Evolutionary conservation across 2,888 invertebrate species (phyloP).

Genomic region (Caenorhabditis sinica): DNA sequence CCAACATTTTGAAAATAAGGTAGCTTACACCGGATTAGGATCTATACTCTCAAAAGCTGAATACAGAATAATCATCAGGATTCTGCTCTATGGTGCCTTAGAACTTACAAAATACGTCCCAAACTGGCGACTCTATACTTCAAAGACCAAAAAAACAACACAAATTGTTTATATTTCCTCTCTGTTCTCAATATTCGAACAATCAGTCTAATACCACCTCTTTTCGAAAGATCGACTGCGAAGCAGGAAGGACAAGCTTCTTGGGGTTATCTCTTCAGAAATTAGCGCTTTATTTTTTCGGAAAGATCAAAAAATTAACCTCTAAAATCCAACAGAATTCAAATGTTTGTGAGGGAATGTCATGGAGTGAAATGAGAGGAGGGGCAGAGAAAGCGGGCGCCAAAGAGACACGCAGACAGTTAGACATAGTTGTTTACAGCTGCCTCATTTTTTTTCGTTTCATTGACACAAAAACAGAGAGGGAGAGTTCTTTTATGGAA

Average conservation of each 20-base stretch:
- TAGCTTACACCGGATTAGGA: no score
- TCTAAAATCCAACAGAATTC: constrained; percentile 26
- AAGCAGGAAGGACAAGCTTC: neutral
- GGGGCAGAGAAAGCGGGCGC: constrained; percentile 32
- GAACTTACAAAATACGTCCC: neutral
- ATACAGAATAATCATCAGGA: neutral
- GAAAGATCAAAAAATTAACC: neutral
- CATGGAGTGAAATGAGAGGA: constrained; percentile 38
- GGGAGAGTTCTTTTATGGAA: neutral
- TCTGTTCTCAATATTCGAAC: neutral
- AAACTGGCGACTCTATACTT: constrained; percentile 13
- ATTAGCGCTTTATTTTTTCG: neutral
- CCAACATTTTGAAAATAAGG: no score
- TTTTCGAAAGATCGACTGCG: no score
- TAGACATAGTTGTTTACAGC: constrained; percentile 61
- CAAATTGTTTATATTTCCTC: constrained; percentile 21
- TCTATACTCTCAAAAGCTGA: neutral
- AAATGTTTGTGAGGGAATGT: constrained; percentile 54
- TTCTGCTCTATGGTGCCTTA: constrained; percentile 6
- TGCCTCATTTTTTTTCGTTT: constrained; percentile 35
- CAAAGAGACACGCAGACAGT: constrained; percentile 39
- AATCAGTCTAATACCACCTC: no score
- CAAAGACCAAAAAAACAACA: constrained; percentile 43
- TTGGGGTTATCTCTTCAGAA: neutral
- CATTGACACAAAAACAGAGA: constrained; percentile 33